Percentiles rank a stretch among this genome's conserved stretches.
Evolutionary conservation across 2,797 vertebrate species (phyloP).

Genomic region (Lepilemur septentrionalis): DNA sequence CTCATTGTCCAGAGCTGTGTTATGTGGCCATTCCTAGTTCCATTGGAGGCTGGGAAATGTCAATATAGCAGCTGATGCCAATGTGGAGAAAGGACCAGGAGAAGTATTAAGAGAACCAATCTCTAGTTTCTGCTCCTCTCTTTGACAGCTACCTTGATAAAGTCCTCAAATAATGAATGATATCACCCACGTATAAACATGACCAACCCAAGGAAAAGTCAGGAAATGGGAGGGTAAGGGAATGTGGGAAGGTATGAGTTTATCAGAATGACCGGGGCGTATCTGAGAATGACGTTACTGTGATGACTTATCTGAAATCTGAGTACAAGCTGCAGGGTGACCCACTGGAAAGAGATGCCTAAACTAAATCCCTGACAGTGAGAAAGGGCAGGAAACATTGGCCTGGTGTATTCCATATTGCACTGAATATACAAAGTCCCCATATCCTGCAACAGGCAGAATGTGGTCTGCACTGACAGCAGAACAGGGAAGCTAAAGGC

Average conservation of each 20-base stretch:
- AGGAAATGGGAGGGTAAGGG: neutral
- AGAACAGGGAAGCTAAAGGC: neutral
- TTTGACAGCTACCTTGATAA: neutral
- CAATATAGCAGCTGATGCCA: neutral
- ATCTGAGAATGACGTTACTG: neutral
- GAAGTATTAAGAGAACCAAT: neutral
- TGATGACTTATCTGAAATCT: neutral
- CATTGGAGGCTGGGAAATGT: neutral
- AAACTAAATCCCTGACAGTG: neutral
- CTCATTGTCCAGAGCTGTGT: neutral
- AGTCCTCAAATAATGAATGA: neutral
- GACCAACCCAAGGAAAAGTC: neutral
- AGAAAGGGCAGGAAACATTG: neutral
- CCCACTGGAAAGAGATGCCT: neutral
- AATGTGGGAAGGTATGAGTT: neutral
- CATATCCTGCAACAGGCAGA: neutral
- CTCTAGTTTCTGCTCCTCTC: neutral
- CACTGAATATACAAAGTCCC: neutral
- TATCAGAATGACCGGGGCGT: neutral
- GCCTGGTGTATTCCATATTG: neutral
- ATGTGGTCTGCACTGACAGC: neutral
- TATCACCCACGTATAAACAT: neutral
- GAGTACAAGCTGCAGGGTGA: neutral
- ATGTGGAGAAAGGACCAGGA: neutral
- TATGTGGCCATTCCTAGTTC: neutral